Evolutionary conservation across 2,797 vertebrate species (phyloP), one percentile per base, ranked within the genome.

Genomic region (Emys orbicularis): DNA sequence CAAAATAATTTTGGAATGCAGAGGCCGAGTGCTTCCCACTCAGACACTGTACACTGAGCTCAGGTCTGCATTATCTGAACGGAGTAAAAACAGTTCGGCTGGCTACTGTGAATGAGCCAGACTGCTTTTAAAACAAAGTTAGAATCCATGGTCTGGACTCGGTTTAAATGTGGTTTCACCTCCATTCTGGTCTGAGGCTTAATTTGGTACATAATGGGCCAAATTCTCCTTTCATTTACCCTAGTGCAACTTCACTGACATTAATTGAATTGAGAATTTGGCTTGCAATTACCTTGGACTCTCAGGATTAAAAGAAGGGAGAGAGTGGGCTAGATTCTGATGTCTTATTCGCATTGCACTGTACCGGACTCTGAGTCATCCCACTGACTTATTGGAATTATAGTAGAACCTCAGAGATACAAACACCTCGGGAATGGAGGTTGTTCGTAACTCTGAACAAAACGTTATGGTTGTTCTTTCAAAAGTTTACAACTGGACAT

Each of bases 21-120:
- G 1, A 37, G 54, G 31, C 90, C 8, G 18, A 6, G 31, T 49
- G 41, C 41, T 79, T 52, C 21, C 61, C 12, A 1, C 5, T 25
- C 2, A 0, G 0, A 1, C 31, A 41, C 68, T 12, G 34, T 61
- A 47, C 87, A 16, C 23, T 13, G 15, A 41, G 27, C 27, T 72
- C 37, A 41, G n/a, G 19, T 41, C 10, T 8, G 0, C 0, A 0
- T 12, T 76, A 2, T 5, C 50, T 6, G 49, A 59, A 25, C 27
- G 57, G 81, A 25, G 19, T 0, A 47, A 76, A 72, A 76, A 76
- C 13, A 76, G 41, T 31, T 77, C 37, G 29, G 3, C 68, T 84
- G 92, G 61, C 2, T 0, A 34, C 9, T 83, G 29, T 37, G 49
- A 59, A 29, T 86, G 54, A 84, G 83, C 29, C 74, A 92, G 81